Evolutionary conservation across 2,113 vertebrate genomes (phyloP).

Genomic region (Thunnus thynnus): DNA sequence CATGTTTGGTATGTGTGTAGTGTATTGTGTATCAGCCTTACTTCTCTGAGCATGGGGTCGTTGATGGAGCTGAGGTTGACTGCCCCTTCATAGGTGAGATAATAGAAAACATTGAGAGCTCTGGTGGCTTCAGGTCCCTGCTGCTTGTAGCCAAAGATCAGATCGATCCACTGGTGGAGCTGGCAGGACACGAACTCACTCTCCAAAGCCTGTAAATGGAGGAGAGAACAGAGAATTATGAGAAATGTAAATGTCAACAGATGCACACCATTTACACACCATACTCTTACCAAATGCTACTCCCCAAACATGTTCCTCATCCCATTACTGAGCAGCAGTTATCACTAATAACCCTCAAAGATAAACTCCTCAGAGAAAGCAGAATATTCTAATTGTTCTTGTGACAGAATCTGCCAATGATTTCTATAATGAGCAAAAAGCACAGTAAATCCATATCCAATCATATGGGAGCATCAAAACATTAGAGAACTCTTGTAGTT

Average conservation of each 20-base stretch:
- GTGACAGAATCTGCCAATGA: conserved; percentile 64
- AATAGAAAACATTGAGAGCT: conserved; percentile 97
- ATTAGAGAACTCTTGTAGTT: conserved; percentile 67
- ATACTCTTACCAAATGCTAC: conserved; percentile 39
- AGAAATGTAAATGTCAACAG: conserved; percentile 53
- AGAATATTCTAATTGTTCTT: conserved; percentile 56
- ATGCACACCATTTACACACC: conserved; percentile 34
- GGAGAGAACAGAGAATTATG: conserved; percentile 1
- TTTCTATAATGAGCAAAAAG: conserved; percentile 68
- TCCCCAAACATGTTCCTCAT: conserved; percentile 34
- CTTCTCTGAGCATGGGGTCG: conserved; percentile 94
- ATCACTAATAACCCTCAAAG: conserved; percentile 54
- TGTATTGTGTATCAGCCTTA: conserved; percentile 74
- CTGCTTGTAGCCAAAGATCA: conserved; percentile 99
- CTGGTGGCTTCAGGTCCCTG: conserved; percentile 96
- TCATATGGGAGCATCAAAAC: conserved; percentile 70
- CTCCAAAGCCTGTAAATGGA: conserved; percentile 91
- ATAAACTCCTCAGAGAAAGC: conserved; percentile 57
- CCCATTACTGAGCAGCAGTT: conserved; percentile 61
- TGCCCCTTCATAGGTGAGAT: conserved; percentile 96
- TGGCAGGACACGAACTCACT: conserved; percentile 99
- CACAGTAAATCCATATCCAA: conserved; percentile 59
- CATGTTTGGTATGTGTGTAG: background rate
- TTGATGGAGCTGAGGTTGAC: conserved; percentile 95
- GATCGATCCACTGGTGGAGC: conserved; percentile 99